A percentile compares a stretch with the other conserved stretches of the same genome.
Conservation (phyloP, 2,113 vertebrate species). For the Pachycephala philippinensis region DNA sequence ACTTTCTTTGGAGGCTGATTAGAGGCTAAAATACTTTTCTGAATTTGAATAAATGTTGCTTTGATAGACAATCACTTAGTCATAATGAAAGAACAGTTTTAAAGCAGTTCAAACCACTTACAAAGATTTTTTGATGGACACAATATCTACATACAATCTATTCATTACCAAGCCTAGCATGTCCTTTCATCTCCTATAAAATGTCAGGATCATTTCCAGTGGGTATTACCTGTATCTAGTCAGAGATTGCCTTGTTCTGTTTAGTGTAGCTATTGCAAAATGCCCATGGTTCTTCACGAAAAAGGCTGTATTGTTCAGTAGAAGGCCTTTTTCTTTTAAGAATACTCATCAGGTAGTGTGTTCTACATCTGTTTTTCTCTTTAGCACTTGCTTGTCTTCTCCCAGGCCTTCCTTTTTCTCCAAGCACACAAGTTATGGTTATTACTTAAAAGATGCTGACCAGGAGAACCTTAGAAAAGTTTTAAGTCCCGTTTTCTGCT, state of each 20-base stretch:
- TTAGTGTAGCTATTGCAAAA: neutral
- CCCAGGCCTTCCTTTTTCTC: neutral
- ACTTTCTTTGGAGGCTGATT: constrained; percentile 46
- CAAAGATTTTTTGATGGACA: neutral
- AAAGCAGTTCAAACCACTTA: constrained; percentile 7
- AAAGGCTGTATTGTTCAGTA: neutral
- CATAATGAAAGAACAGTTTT: constrained; percentile 6
- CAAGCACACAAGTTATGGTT: neutral
- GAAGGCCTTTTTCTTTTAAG: neutral
- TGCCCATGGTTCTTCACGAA: neutral
- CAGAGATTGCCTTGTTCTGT: neutral
- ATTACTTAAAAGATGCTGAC: neutral
- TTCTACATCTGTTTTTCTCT: neutral
- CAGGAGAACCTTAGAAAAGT: neutral
- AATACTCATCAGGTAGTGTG: neutral
- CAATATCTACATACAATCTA: neutral
- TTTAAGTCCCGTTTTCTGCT: neutral
- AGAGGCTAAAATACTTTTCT: constrained; percentile 23
- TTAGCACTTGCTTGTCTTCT: neutral
- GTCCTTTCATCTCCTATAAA: neutral
- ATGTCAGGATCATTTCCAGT: neutral
- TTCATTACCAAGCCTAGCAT: neutral
- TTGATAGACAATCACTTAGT: constrained; percentile 38
- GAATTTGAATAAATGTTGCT: constrained; percentile 32
- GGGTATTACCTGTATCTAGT: neutral